Percentiles rank a stretch among this genome's conserved stretches.
Evolutionary conservation across 2,113 vertebrate species (phyloP).

Genomic region (Beaufortia kweichowensis): DNA sequence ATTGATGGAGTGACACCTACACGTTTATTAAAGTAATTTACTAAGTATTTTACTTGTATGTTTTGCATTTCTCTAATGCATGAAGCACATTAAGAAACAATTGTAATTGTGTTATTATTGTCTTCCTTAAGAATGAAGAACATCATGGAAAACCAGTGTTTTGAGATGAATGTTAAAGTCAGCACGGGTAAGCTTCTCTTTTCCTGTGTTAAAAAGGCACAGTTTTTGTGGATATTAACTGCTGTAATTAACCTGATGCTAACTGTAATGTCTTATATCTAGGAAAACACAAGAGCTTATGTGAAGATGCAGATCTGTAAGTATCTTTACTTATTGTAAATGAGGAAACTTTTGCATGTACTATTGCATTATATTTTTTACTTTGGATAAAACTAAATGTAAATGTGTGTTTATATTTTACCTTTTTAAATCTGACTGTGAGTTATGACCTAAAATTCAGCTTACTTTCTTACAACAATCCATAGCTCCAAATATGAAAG

Average conservation of each 20-base stretch:
- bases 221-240: not conserved
- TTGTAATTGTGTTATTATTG: not conserved
- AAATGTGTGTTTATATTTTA: constrained; percentile 31
- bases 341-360: too few species aligned
- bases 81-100: not conserved
- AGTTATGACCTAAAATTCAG: not conserved
- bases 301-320: constrained; percentile 69
- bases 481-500: constrained; percentile 67
- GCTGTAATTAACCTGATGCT: not conserved
- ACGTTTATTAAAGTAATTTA: constrained; percentile 70
- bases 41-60: not conserved
- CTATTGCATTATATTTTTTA: too few species aligned
- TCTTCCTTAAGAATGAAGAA: constrained; percentile 69
- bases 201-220: not conserved
- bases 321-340: too few species aligned
- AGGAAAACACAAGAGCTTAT: constrained; percentile 64
- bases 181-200: constrained; percentile 60
- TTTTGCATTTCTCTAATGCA: not conserved
- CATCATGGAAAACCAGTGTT: constrained; percentile 75
- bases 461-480: not conserved
- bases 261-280: constrained; percentile 27
- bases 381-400: too few species aligned
- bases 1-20: constrained; percentile 44
- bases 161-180: constrained; percentile 74
- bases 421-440: not conserved